Conservation (phyloP, 2,797 vertebrate genomes). For the Protosalanx chinensis region DNA sequence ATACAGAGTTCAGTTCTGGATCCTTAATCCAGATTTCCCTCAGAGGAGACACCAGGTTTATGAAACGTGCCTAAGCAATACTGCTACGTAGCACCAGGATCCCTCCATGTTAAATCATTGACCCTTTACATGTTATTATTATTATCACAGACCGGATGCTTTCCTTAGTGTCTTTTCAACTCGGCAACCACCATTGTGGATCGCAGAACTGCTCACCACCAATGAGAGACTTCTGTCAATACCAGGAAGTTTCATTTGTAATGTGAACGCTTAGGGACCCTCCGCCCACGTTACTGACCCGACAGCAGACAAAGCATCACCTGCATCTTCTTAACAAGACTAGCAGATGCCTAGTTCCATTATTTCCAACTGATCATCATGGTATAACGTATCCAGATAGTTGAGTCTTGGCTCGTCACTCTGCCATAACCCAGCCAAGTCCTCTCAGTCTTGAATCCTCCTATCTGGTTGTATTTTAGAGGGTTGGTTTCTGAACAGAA, state of each 20-base stretch:
- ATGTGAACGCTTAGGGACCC: background rate
- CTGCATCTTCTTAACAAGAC: constrained; percentile 1
- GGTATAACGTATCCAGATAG: background rate
- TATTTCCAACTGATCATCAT: constrained; percentile 4
- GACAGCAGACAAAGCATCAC: background rate
- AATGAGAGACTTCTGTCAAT: background rate
- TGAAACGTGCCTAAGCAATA: constrained; percentile 21
- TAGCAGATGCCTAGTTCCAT: background rate
- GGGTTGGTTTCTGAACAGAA: constrained; percentile 21
- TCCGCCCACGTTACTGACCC: background rate
- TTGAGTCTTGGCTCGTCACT: background rate
- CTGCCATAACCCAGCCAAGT: constrained; percentile 5
- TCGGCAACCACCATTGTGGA: background rate
- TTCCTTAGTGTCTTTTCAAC: background rate
- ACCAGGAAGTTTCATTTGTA: background rate
- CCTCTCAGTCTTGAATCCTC: background rate
- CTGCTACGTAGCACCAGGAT: background rate
- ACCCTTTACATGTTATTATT: background rate
- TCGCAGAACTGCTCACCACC: background rate
- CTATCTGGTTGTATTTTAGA: constrained; percentile 1
- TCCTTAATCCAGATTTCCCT: background rate
- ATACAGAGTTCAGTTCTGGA: background rate
- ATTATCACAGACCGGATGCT: background rate
- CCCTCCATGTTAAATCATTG: background rate
- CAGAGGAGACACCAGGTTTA: constrained; percentile 1